Base-by-base conservation (phyloP, 1,140 invertebrate genomes). In the Papilio polyxenes region DNA sequence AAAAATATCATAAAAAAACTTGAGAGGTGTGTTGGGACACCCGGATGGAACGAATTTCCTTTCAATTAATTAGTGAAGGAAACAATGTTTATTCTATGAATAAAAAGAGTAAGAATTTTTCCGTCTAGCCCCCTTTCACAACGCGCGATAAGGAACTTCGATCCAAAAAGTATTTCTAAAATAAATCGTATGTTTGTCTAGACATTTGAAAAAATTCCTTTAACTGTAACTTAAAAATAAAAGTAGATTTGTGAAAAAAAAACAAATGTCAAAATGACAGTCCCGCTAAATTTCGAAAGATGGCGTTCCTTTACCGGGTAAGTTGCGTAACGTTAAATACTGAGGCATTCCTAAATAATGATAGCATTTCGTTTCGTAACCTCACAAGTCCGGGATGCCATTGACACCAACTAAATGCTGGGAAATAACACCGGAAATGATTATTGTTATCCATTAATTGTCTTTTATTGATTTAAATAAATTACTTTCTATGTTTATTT, bases 381-480 rank as follows among this genome's bases (percentile, higher is more conserved):
- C 62, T 31, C 56, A 31, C 62, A 65, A 31, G 62, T 65, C 62
- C 62, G 62, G 62, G 62, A 65, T 31, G 62, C 62, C 62, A 65
- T 65, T 31, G 62, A 65, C 62, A 23, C 10, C 9, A 15, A 23
- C 20, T 31, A 23, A 65, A 65, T 31, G 62, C 15, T 31, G 62
- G 62, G 62, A 65, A 31, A 65, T 15, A 31, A 9, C 23, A 65
- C 10, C 62, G 62, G 62, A 65, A 65, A 65, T 65, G 9, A 31
- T 65, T 31, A 65, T 37, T 31, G 10, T 31, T 9, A 6, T 31
- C 23, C 20, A 65, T 31, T 65, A 31, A 65, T 65, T 65, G 62
- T 65, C 23, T 65, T 65, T 65, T 59, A 59, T 20, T n/a, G 17
- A 59, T n/a, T 59, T 7, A 20, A 9, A 59, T 59, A 20, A n/a